These are phyloP conservation scores for Orthonyx spaldingii DNA, from an alignment of 2,113 vertebrate genomes.

Conservation along the genomic window DNA sequence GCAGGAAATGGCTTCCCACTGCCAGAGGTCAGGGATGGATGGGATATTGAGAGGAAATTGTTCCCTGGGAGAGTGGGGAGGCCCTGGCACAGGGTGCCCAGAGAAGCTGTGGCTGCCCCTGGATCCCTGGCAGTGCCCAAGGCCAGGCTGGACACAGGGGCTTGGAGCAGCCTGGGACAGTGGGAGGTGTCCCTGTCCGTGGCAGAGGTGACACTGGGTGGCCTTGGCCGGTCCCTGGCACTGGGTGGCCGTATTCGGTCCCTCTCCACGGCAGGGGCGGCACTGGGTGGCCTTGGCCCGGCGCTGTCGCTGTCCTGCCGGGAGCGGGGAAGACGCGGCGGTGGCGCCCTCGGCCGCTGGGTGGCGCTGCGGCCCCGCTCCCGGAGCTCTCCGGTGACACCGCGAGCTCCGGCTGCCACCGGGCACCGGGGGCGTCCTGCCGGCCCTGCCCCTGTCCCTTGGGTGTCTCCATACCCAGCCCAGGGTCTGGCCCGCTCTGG, in stretches of 20 bases:
- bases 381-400: no score
- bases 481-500: not conserved
- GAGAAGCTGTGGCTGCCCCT: not conserved
- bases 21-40: not conserved
- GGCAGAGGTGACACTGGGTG: not conserved
- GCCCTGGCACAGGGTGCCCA: not conserved
- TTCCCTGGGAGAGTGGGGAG: not conserved
- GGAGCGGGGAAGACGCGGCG: accelerated
- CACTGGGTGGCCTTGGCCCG: accelerated
- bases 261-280: not conserved
- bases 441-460: accelerated
- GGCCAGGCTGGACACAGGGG: not conserved
- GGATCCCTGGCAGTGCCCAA: not conserved
- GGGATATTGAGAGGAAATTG: not conserved
- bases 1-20: not conserved
- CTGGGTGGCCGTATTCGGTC: no score
- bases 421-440: no score
- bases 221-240: not conserved
- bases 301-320: no score
- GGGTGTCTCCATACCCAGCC: no score
- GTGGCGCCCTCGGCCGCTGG: not conserved
- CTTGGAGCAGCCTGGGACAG: accelerated
- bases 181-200: accelerated
- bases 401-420: not conserved
- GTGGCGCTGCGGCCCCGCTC: not conserved